phyloP scores from a whole-genome alignment of 2,113 vertebrate genomes.

The Dipodomys merriami region DNA sequence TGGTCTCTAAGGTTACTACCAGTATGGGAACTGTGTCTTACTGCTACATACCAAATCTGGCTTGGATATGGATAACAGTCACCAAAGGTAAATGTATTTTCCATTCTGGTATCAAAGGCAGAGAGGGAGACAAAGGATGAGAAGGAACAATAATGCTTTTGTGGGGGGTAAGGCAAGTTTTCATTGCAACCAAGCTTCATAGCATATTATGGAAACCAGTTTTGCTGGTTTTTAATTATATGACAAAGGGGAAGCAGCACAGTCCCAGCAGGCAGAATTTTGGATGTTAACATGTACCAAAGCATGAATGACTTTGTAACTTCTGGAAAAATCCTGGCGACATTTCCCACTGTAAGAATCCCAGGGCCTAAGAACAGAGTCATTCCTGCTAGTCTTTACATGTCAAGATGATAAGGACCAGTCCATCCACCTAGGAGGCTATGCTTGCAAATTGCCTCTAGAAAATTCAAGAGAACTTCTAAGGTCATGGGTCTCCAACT shows the following conservation, averaged over 20 bases:
- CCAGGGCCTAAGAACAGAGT: background rate
- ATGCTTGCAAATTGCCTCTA: background rate
- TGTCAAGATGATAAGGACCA: conserved; percentile 7
- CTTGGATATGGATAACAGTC: background rate
- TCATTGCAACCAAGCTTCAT: conserved; percentile 50
- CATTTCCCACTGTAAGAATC: conserved; percentile 35
- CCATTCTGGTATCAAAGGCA: conserved; percentile 54
- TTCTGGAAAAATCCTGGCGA: conserved; percentile 34
- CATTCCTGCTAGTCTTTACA: background rate
- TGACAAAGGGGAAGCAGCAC: conserved; percentile 42
- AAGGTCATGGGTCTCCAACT: background rate
- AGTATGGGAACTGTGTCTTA: background rate
- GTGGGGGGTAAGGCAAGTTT: conserved; percentile 56
- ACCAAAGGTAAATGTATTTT: conserved; percentile 31
- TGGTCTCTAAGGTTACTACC: background rate
- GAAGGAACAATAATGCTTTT: conserved; percentile 70
- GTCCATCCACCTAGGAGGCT: background rate
- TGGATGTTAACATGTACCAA: conserved; percentile 30
- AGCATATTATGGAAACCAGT: conserved; percentile 71
- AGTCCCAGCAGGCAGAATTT: conserved; percentile 19
- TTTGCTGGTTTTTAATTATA: conserved; percentile 74
- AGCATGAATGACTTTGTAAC: conserved; percentile 9
- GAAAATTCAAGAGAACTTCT: background rate
- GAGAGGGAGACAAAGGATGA: conserved; percentile 27
- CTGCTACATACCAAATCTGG: background rate